Base-by-base conservation (phyloP, 2,113 vertebrate genomes). In the Sialia sialis region DNA sequence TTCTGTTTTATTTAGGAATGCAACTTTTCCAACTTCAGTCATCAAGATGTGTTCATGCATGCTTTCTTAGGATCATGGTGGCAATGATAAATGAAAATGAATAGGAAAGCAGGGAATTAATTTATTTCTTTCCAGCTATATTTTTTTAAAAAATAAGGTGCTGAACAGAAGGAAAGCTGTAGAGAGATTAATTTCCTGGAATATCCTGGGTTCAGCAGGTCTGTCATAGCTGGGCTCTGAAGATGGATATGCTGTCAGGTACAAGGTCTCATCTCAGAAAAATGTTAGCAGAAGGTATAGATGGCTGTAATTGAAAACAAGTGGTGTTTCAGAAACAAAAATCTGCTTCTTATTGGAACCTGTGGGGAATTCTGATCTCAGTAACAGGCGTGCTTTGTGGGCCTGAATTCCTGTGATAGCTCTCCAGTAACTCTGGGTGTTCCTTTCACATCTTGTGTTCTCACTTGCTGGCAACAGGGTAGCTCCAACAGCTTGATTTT, bases 301-400 rank as follows among this genome's bases (percentile, higher is more conserved):
- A 44, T 87, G 62, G 17, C 54, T 91, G 70, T 95, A 94, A 91
- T 60, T 92, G 89, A 91, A 94, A 94, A 79, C 87, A 89, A 91
- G 34, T 82, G 48, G 20, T 85, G 38, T 84, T 56, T 94, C 58
- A 49, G 78, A 73, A 94, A 77, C 38, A 89, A 79, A 89, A 88
- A 78, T 62, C 62, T 87, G 67, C 54, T 94, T 79, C 70, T 87
- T 92, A 91, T 62, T 94, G 84, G 67, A 84, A 76, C 41, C 74
- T 82, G 36, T 69, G 79, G 91, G 66, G 94, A 87, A 79, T 92
- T 91, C 69, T 91, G 60, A 91, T 94, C 58, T 92, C 49, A 82
- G 3, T 92, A 90, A 74, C 88, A 96, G 88, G 52, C 21, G 0
- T 84, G 66, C 52, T 94, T 92, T 82, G 58, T 75, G 73, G 49